Percentiles rank a stretch among this genome's conserved stretches.
Conservation (phyloP, 2,888 invertebrate genomes). For the Tachystola acroxantha region DNA sequence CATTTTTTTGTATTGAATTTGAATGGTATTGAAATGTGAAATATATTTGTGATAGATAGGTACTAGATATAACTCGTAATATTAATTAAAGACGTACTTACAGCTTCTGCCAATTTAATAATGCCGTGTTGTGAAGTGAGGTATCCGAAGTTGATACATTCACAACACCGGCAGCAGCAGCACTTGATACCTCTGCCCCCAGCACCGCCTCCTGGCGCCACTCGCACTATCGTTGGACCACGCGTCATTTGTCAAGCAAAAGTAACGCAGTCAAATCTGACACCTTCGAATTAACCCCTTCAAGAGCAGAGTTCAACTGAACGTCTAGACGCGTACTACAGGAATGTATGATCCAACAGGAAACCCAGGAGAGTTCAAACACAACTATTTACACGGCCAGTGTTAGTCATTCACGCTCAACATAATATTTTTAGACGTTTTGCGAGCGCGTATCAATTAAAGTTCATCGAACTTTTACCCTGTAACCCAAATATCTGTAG, state of each 20-base stretch:
- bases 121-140: constrained; percentile 84
- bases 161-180: constrained; percentile 87
- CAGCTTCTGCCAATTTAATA: constrained; percentile 86
- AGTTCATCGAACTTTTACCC: constrained; percentile 47
- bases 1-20: too few species aligned
- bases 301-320: neutral
- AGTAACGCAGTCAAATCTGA: constrained; percentile 4
- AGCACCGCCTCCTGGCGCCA: constrained; percentile 46
- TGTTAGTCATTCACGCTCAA: constrained; percentile 68
- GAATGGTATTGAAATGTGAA: too few species aligned
- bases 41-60: too few species aligned
- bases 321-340: neutral
- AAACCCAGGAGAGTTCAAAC: constrained; percentile 53
- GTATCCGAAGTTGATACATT: constrained; percentile 88
- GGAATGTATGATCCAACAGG: constrained; percentile 38
- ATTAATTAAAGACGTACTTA: constrained; percentile 76
- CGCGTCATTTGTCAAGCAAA: constrained; percentile 48
- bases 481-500: constrained; percentile 16
- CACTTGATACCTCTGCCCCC: constrained; percentile 80
- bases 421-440: constrained; percentile 66
- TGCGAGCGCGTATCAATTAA: constrained; percentile 30
- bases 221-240: constrained; percentile 69
- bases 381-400: constrained; percentile 50
- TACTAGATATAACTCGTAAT: too few species aligned
- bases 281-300: constrained; percentile 2